A percentile compares a stretch with the other conserved stretches of the same genome.
These are phyloP conservation scores for Neosilurus hyrtlii DNA, from an alignment of 2,797 vertebrate genomes.

Conservation along the genomic window DNA sequence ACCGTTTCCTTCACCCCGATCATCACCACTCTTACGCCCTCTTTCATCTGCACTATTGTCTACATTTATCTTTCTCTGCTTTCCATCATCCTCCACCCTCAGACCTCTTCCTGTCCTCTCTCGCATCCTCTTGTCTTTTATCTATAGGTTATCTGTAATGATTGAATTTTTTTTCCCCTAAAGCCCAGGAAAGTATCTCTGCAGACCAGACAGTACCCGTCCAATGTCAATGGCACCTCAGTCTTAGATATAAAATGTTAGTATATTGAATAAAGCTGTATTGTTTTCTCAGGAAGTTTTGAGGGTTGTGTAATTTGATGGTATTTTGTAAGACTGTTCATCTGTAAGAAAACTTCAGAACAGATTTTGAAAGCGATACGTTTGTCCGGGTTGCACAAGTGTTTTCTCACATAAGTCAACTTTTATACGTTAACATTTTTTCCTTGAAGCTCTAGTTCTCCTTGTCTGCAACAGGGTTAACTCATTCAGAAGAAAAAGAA, in stretches of 20 bases:
- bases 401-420: neutral
- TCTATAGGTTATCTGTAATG: slow-evolving; percentile 51
- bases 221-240: neutral
- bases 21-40: neutral
- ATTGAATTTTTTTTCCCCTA: slow-evolving; percentile 55
- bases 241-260: neutral
- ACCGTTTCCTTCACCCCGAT: neutral
- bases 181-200: slow-evolving; percentile 47
- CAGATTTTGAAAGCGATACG: neutral
- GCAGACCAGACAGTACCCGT: slow-evolving; percentile 24
- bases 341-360: neutral
- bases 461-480: slow-evolving; percentile 31
- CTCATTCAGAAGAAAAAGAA: slow-evolving; percentile 56
- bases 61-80: neutral
- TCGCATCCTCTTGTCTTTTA: slow-evolving; percentile 40
- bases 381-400: neutral
- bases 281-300: neutral
- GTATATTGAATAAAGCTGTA: neutral
- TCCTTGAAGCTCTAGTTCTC: slow-evolving; percentile 28
- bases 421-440: neutral
- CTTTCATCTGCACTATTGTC: neutral
- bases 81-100: neutral
- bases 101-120: slow-evolving; percentile 30
- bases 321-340: neutral
- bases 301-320: neutral